Evolutionary conservation across 2,888 invertebrate genomes (phyloP).

Genomic region (Trissonchulus latispiculum): DNA sequence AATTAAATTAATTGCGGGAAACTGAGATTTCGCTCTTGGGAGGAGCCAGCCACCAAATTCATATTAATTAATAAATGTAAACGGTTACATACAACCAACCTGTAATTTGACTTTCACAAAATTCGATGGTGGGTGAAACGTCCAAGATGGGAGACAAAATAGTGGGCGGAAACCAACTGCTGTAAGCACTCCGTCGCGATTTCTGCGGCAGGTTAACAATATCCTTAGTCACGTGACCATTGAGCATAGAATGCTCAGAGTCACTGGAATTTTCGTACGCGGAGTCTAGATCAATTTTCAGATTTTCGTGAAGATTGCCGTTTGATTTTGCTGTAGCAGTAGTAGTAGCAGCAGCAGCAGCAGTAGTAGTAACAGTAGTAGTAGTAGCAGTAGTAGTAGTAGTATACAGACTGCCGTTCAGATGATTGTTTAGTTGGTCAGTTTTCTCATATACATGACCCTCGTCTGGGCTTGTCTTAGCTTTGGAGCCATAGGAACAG

Average conservation of each 20-base stretch:
- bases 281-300: neutral
- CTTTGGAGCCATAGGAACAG: neutral
- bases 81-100: too few species aligned
- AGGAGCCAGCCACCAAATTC: too few species aligned
- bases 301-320: neutral
- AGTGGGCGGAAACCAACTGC: neutral
- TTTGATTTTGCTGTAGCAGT: neutral
- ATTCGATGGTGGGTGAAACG: slow-evolving; percentile 14
- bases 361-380: neutral
- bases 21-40: too few species aligned
- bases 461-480: neutral
- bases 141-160: slow-evolving; percentile 10
- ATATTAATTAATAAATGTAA: too few species aligned
- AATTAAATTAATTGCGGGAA: too few species aligned
- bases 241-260: too few species aligned
- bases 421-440: neutral
- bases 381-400: neutral
- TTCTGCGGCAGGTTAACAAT: neutral
- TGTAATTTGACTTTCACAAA: slow-evolving; percentile 4
- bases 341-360: neutral
- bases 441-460: too few species aligned
- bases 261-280: neutral
- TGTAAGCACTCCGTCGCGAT: neutral
- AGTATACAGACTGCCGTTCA: neutral
- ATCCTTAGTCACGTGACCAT: neutral